These are phyloP conservation scores for Alexandromys fortis DNA, from an alignment of 2,113 vertebrate genomes.

Conservation along the genomic window DNA sequence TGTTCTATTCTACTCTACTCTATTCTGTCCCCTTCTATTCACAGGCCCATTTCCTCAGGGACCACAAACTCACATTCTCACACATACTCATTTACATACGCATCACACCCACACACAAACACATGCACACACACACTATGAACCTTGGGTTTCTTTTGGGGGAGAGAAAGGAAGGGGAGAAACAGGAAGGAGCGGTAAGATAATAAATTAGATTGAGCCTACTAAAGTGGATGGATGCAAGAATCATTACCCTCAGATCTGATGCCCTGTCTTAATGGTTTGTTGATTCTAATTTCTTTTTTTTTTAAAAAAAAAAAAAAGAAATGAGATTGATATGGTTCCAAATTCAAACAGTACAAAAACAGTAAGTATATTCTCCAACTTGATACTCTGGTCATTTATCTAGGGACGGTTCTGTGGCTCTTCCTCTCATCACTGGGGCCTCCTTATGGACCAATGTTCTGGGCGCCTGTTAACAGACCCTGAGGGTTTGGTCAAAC, in stretches of 20 bases:
- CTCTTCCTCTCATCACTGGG: neutral
- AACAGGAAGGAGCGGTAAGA: neutral
- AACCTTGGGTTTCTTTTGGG: neutral
- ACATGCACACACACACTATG: neutral
- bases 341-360: slow-evolving; percentile 21
- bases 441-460: neutral
- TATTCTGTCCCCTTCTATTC: neutral
- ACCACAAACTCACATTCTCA: neutral
- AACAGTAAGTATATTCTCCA: neutral
- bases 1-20: too few relatives aligned
- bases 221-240: neutral
- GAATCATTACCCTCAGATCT: neutral
- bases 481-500: too few relatives aligned
- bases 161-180: neutral
- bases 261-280: neutral
- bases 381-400: neutral
- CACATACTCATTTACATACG: neutral
- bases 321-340: neutral
- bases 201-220: neutral
- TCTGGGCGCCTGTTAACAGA: neutral
- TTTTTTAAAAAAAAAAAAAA: too few relatives aligned
- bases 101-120: neutral
- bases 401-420: neutral
- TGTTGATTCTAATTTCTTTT: neutral
- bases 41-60: neutral